Conservation (phyloP, 2,888 invertebrate species). For the Quadriops clusia region DNA sequence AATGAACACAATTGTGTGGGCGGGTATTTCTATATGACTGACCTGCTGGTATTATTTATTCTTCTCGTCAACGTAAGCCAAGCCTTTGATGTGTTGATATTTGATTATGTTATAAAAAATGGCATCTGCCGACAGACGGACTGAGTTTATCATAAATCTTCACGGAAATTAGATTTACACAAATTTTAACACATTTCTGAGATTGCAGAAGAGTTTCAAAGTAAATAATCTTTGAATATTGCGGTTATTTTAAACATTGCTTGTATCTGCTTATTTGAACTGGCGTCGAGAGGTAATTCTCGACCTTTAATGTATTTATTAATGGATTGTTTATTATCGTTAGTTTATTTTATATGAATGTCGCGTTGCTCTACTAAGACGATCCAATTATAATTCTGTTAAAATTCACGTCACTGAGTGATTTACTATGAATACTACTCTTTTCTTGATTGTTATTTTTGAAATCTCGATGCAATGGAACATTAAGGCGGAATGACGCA, state of each 20-base stretch:
- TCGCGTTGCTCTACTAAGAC: conserved; percentile 18
- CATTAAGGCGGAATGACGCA: no score
- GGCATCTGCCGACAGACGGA: conserved; percentile 16
- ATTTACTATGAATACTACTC: no score
- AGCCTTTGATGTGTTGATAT: conserved; percentile 18
- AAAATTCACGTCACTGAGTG: no score
- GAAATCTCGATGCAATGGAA: no score
- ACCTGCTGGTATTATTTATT: conserved; percentile 5
- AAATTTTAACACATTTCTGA: conserved; percentile 25
- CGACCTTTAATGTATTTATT: conserved; percentile 33
- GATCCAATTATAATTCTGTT: no score
- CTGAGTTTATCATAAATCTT: conserved; percentile 23
- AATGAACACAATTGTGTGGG: conserved; percentile 12
- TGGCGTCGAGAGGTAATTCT: conserved; percentile 33
- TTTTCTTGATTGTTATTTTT: no score
- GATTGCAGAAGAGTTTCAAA: conserved; percentile 18
- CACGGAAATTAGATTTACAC: conserved; percentile 23
- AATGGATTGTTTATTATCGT: conserved; percentile 34
- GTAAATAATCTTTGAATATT: conserved; percentile 23
- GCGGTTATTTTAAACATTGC: conserved; percentile 22
- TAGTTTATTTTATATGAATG: conserved; percentile 30
- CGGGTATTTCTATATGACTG: conserved; percentile 10
- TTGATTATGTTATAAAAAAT: conserved; percentile 19
- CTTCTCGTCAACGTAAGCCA: conserved; percentile 1
- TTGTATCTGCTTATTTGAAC: conserved; percentile 32